Conservation (phyloP, 2,797 vertebrate species). For the Furcifer pardalis region DNA sequence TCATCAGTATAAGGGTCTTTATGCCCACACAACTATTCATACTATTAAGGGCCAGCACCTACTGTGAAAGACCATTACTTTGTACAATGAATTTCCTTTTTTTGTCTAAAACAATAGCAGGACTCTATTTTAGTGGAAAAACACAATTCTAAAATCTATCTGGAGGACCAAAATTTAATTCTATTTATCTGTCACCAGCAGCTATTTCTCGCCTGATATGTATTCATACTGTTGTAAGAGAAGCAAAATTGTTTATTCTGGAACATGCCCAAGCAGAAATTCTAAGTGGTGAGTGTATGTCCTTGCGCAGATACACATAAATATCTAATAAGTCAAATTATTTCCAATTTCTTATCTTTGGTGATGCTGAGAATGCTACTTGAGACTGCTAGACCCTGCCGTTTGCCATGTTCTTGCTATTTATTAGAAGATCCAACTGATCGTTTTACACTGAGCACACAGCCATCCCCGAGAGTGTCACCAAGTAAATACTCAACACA, state of each 20-base stretch:
- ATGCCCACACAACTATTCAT: conserved; percentile 70
- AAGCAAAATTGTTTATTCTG: not conserved
- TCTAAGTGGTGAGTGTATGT: not conserved
- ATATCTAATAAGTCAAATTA: not conserved
- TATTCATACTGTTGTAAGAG: not conserved
- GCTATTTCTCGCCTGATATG: not conserved
- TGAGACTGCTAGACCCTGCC: not conserved
- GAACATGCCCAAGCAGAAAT: not conserved
- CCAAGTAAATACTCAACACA: not conserved
- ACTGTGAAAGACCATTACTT: conserved; percentile 56
- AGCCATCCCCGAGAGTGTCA: not conserved
- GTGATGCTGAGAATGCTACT: not conserved
- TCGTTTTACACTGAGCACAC: not conserved
- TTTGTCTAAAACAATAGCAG: conserved; percentile 36
- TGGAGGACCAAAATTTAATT: not conserved
- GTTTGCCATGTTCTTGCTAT: not conserved
- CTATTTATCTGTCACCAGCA: not conserved
- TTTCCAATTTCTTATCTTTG: not conserved
- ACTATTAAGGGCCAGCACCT: conserved; percentile 65
- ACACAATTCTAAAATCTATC: conserved; percentile 35
- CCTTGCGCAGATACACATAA: not conserved
- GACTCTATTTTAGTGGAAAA: conserved; percentile 58
- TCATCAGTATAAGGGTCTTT: conserved; percentile 68
- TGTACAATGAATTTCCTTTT: conserved; percentile 41
- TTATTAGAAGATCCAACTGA: not conserved